phyloP scores from a whole-genome alignment of 1,140 invertebrate species.

The Yoshiicerus persimilis region DNA sequence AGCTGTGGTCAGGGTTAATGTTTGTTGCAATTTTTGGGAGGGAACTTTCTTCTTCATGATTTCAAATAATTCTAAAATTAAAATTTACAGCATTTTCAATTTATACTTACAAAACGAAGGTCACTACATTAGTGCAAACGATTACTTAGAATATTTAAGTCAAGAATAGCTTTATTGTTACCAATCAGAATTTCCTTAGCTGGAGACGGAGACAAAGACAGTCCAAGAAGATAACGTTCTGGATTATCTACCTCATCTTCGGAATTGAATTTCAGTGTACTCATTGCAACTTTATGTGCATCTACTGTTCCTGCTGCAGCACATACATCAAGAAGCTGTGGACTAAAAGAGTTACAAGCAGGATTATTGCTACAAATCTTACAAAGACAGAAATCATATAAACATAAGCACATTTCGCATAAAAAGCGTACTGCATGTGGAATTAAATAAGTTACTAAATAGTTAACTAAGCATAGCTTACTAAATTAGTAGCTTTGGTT shows the following conservation, averaged over 20 bases:
- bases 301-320: conserved; percentile 68
- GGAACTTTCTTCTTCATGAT: conserved; percentile 51
- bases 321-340: conserved; percentile 68
- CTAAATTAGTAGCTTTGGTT: conserved; percentile 48
- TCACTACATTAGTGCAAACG: neutral
- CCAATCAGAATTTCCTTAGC: conserved; percentile 63
- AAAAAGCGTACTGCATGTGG: conserved; percentile 14
- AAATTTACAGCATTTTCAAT: neutral
- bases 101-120: conserved; percentile 29
- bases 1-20: conserved; percentile 64
- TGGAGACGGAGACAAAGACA: conserved; percentile 67
- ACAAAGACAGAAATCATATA: too few species aligned
- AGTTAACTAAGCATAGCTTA: too few species aligned
- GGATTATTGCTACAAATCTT: too few species aligned
- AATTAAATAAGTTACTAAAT: neutral
- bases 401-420: neutral
- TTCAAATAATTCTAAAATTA: conserved; percentile 50
- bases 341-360: conserved; percentile 54
- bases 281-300: conserved; percentile 68
- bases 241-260: conserved; percentile 61
- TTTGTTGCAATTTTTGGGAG: conserved; percentile 65
- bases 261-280: conserved; percentile 63
- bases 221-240: conserved; percentile 72
- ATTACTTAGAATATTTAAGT: too few species aligned
- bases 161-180: too few species aligned